Conservation (phyloP, 2,888 invertebrate species). For the Ornithoptera priamus region DNA sequence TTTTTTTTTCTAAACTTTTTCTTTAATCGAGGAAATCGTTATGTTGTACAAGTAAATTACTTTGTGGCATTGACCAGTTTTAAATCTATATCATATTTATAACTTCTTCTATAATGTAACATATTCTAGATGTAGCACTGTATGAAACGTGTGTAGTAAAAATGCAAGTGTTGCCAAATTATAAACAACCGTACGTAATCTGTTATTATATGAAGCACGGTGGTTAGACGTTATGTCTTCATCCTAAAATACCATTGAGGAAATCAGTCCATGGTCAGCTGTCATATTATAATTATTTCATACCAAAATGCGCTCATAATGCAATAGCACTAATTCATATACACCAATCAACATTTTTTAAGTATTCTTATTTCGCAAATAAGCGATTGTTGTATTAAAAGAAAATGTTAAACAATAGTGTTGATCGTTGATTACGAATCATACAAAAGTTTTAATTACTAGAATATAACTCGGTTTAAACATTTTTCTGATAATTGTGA, state of each 20-base stretch:
- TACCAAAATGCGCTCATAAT: slow-evolving; percentile 4
- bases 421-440: neutral
- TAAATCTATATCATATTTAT: slow-evolving; percentile 30
- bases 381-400: neutral
- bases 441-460: neutral
- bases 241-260: slow-evolving; percentile 21
- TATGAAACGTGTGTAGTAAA: slow-evolving; percentile 25
- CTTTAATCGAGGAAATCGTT: slow-evolving; percentile 25
- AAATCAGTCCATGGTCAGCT: slow-evolving; percentile 26
- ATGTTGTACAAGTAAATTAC: slow-evolving; percentile 28
- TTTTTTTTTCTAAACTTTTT: slow-evolving; percentile 31
- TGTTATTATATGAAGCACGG: slow-evolving; percentile 17
- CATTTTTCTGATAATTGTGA: no score
- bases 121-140: neutral
- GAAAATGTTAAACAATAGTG: neutral
- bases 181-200: slow-evolving; percentile 9
- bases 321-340: slow-evolving; percentile 10
- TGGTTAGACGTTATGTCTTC: slow-evolving; percentile 22
- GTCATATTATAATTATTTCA: slow-evolving; percentile 16
- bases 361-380: slow-evolving; percentile 7
- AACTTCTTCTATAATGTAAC: slow-evolving; percentile 29
- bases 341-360: slow-evolving; percentile 13
- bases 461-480: no score
- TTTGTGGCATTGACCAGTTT: slow-evolving; percentile 33
- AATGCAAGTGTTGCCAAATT: slow-evolving; percentile 12